Percentiles rank a stretch among this genome's conserved stretches.
These are phyloP conservation scores for Cheirogaleus medius DNA, from an alignment of 2,113 vertebrate species.

Conservation along the genomic window DNA sequence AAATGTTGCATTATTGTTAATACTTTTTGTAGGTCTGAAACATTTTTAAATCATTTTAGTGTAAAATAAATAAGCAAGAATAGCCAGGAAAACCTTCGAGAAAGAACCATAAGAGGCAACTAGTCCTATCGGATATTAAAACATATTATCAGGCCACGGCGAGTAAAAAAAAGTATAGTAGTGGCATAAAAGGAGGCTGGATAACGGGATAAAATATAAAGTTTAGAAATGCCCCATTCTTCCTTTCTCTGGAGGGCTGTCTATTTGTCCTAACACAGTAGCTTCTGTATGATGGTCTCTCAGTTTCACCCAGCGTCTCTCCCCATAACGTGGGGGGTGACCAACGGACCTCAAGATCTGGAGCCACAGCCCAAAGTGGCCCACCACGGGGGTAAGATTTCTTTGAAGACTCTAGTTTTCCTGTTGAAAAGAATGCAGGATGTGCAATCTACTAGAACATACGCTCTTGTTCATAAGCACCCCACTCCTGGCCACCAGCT, in stretches of 20 bases:
- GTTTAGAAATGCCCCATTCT: background rate
- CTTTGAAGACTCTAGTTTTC: background rate
- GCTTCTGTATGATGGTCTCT: background rate
- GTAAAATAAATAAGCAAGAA: slow-evolving; percentile 15
- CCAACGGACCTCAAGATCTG: no score
- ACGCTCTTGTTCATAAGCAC: background rate
- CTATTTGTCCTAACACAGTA: background rate
- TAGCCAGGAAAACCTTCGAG: background rate
- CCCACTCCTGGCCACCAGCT: background rate
- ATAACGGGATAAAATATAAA: background rate
- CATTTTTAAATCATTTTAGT: background rate
- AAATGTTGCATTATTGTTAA: background rate
- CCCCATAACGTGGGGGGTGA: background rate
- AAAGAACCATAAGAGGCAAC: background rate
- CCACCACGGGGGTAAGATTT: background rate
- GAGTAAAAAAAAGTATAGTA: background rate
- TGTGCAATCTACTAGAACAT: background rate
- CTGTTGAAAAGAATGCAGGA: background rate
- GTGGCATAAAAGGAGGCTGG: background rate
- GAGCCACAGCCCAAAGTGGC: background rate
- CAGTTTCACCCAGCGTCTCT: background rate
- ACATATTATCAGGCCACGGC: background rate
- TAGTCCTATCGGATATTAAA: background rate
- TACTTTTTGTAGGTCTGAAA: background rate
- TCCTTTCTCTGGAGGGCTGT: background rate